These are phyloP conservation scores for Ceratina australensis DNA, from an alignment of 1,140 invertebrate species.

Conservation along the genomic window DNA sequence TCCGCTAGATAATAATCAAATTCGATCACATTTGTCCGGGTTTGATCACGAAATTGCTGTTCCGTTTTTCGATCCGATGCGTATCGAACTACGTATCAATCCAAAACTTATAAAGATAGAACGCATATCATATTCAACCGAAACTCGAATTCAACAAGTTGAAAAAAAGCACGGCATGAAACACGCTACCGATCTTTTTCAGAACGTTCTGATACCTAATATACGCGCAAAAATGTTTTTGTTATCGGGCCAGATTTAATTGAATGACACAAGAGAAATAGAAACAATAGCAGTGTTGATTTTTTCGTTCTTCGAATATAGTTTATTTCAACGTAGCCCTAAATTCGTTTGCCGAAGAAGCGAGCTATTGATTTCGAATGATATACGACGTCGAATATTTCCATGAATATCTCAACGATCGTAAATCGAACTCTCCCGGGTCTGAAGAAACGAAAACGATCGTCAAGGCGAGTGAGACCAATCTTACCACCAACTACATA, in stretches of 20 bases:
- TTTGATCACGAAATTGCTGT: not conserved
- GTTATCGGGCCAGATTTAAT: too few species aligned
- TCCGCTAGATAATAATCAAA: constrained; percentile 21
- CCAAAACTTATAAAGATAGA: too few species aligned
- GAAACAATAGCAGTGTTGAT: too few species aligned
- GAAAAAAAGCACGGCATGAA: too few species aligned
- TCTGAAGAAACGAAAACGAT: not conserved
- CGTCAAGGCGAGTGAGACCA: not conserved
- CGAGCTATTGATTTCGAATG: not conserved
- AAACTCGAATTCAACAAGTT: too few species aligned
- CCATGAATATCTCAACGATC: constrained; percentile 17
- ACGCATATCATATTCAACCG: too few species aligned
- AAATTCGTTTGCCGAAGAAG: not conserved
- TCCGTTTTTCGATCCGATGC: not conserved
- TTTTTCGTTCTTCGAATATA: too few species aligned
- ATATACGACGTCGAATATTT: not conserved
- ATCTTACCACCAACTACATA: not conserved
- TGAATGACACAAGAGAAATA: too few species aligned
- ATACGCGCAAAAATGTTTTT: too few species aligned
- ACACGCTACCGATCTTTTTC: too few species aligned
- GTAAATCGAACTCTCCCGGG: not conserved
- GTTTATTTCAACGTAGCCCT: not conserved
- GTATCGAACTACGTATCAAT: not conserved
- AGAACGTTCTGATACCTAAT: too few species aligned
- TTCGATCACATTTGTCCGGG: not conserved